These are phyloP conservation scores for Cataglyphis altisquamis DNA, from an alignment of 2,888 invertebrate genomes.

Conservation along the genomic window DNA sequence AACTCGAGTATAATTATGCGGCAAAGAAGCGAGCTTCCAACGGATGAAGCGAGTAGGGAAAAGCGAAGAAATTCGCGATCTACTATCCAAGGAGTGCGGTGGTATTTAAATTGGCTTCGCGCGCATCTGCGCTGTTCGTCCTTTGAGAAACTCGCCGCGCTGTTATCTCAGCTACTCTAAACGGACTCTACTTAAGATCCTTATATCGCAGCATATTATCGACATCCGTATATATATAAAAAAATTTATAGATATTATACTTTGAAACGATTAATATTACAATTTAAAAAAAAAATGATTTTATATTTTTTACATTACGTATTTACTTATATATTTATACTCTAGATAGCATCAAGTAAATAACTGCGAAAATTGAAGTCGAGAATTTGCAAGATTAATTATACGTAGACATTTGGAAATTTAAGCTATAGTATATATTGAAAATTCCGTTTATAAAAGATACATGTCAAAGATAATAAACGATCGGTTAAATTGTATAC, in stretches of 20 bases:
- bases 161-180: slow-evolving; percentile 72
- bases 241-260: neutral
- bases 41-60: slow-evolving; percentile 41
- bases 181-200: slow-evolving; percentile 22
- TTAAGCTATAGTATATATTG: neutral
- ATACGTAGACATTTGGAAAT: neutral
- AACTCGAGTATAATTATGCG: slow-evolving; percentile 76
- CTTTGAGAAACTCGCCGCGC: slow-evolving; percentile 72
- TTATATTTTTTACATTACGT: neutral
- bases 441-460: neutral
- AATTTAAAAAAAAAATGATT: neutral
- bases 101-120: slow-evolving; percentile 78
- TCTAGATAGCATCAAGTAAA: neutral
- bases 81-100: slow-evolving; percentile 61
- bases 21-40: slow-evolving; percentile 59
- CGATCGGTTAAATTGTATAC: slow-evolving; percentile 20
- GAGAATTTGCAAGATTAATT: neutral
- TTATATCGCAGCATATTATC: slow-evolving; percentile 15
- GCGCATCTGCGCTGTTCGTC: slow-evolving; percentile 49
- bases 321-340: neutral
- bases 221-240: neutral
- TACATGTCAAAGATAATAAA: slow-evolving; percentile 22
- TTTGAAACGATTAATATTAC: neutral
- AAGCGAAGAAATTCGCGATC: slow-evolving; percentile 58
- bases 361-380: neutral